phyloP scores from a whole-genome alignment of 1,140 invertebrate genomes.

The Ostrea edulis region DNA sequence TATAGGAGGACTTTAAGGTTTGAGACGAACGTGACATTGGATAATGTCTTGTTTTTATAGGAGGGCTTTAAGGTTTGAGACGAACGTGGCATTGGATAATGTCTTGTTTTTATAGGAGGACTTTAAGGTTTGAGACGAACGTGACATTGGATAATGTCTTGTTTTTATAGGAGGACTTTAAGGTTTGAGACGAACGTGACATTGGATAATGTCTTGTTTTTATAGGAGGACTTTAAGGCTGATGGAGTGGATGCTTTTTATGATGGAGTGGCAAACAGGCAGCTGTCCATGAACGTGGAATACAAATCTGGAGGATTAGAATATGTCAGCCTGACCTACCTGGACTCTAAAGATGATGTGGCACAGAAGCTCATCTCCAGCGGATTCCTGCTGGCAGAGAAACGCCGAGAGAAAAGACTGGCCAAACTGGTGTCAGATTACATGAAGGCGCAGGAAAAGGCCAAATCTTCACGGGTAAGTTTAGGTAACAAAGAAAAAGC shows the following conservation, averaged over 20 bases:
- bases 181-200: no score
- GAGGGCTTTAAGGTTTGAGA: no score
- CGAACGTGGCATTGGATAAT: no score
- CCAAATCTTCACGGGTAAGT: conserved; percentile 86
- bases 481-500: no score
- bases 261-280: conserved; percentile 75
- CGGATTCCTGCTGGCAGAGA: conserved; percentile 91
- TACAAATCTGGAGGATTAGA: conserved; percentile 84
- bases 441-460: conserved; percentile 89
- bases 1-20: no score
- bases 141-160: no score
- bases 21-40: no score
- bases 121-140: no score
- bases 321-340: conserved; percentile 85
- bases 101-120: no score
- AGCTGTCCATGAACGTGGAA: conserved; percentile 81
- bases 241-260: conserved; percentile 85
- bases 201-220: not conserved
- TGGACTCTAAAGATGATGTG: conserved; percentile 87
- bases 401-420: conserved; percentile 89
- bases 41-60: no score
- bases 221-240: conserved; percentile 87
- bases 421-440: conserved; percentile 91
- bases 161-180: no score
- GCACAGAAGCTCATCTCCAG: conserved; percentile 91